phyloP scores from a whole-genome alignment of 2,888 invertebrate genomes.

The Mactromeris polynyma region DNA sequence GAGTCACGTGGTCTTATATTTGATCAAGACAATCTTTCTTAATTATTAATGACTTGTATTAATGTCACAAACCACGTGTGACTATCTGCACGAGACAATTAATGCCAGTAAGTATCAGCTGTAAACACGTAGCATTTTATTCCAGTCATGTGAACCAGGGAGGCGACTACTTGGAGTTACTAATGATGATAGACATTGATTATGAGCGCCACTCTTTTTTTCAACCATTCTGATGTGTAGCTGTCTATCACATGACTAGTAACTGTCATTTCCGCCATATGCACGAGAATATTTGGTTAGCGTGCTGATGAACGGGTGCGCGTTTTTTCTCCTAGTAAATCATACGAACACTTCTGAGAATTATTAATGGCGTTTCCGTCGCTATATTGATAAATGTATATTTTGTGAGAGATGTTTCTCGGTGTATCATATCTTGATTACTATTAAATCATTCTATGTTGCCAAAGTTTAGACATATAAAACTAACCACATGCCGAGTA shows the following conservation, averaged over 20 bases:
- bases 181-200: conserved; percentile 6
- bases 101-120: not conserved
- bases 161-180: not conserved
- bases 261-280: conserved; percentile 53
- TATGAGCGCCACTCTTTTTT: not conserved
- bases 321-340: conserved; percentile 15
- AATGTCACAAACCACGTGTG: conserved; percentile 2
- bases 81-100: not conserved
- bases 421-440: not conserved
- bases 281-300: conserved; percentile 3
- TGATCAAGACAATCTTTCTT: not conserved
- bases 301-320: not conserved
- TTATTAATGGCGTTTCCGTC: not conserved
- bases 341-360: not conserved
- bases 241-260: conserved; percentile 29
- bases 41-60: conserved; percentile 7
- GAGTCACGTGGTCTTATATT: not conserved
- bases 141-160: not conserved
- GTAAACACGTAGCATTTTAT: not conserved
- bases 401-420: not conserved
- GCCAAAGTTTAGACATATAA: not conserved
- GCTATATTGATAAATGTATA: not conserved
- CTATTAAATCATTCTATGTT: not conserved
- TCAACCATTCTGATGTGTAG: conserved; percentile 3
- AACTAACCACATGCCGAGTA: not conserved